A percentile compares a stretch with the other conserved stretches of the same genome.
Conservation (phyloP, 2,797 vertebrate species). For the Premnoplex brunnescens region DNA sequence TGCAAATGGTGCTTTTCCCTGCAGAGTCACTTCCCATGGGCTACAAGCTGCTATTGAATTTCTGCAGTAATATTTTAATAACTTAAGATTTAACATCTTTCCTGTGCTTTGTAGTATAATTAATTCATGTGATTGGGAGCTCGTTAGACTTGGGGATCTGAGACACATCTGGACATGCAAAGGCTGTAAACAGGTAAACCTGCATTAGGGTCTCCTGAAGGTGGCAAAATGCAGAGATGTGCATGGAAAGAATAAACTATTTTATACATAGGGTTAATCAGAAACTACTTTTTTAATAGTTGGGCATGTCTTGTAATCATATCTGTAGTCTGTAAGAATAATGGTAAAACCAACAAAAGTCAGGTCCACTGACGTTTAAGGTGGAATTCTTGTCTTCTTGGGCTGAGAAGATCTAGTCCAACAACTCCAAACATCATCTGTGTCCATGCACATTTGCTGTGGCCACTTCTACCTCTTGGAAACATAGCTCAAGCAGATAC, state of each 20-base stretch:
- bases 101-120: slow-evolving; percentile 35
- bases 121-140: slow-evolving; percentile 14
- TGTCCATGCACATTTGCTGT: background rate
- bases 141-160: background rate
- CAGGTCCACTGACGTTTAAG: background rate
- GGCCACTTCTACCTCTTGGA: background rate
- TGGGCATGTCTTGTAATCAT: background rate
- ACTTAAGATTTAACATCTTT: slow-evolving; percentile 36
- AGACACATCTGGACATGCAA: background rate
- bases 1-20: slow-evolving; percentile 13
- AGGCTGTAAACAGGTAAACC: background rate
- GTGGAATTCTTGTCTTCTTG: background rate
- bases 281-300: background rate
- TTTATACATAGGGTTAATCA: background rate
- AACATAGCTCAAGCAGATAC: background rate
- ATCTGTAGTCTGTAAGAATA: background rate
- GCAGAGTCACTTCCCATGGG: background rate
- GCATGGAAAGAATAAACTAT: background rate
- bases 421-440: background rate
- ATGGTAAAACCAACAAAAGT: background rate
- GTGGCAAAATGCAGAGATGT: background rate
- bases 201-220: background rate
- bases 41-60: slow-evolving; percentile 24
- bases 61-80: slow-evolving; percentile 47
- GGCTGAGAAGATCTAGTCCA: background rate